Percentiles rank a stretch among this genome's conserved stretches.
These are phyloP conservation scores for Myripristis jacobus DNA, from an alignment of 2,797 vertebrate genomes.

Conservation along the genomic window DNA sequence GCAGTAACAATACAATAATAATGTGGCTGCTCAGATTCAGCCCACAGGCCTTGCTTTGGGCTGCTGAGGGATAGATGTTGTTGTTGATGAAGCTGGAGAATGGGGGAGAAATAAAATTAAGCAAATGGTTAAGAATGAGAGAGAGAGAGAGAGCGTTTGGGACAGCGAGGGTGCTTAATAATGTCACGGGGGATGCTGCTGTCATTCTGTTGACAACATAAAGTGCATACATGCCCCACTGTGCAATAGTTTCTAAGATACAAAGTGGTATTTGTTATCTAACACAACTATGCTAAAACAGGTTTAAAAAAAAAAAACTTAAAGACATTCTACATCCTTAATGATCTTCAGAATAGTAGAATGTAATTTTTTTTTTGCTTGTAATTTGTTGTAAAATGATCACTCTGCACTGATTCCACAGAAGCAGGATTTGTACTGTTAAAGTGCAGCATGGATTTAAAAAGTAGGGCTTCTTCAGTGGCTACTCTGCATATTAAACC, in stretches of 20 bases:
- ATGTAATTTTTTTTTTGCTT: too few species aligned
- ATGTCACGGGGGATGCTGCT: constrained; percentile 49
- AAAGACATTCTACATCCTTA: too few species aligned
- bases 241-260: too few species aligned
- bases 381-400: too few species aligned
- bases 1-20: too few species aligned
- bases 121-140: constrained; percentile 19
- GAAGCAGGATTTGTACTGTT: neutral
- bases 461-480: neutral
- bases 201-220: constrained; percentile 26
- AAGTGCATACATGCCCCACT: too few species aligned
- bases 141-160: constrained; percentile 30
- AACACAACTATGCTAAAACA: too few species aligned
- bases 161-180: constrained; percentile 42
- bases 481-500: neutral
- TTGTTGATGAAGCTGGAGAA: constrained; percentile 43
- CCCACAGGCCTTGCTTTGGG: constrained; percentile 51
- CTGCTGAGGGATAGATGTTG: constrained; percentile 23
- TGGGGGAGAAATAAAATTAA: constrained; percentile 33
- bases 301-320: too few species aligned
- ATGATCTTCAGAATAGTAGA: too few species aligned
- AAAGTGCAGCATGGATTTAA: neutral
- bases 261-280: too few species aligned
- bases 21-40: constrained; percentile 46
- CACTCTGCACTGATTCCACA: too few species aligned